These are phyloP conservation scores for Protosalanx chinensis DNA, from an alignment of 2,797 vertebrate genomes.

Conservation along the genomic window DNA sequence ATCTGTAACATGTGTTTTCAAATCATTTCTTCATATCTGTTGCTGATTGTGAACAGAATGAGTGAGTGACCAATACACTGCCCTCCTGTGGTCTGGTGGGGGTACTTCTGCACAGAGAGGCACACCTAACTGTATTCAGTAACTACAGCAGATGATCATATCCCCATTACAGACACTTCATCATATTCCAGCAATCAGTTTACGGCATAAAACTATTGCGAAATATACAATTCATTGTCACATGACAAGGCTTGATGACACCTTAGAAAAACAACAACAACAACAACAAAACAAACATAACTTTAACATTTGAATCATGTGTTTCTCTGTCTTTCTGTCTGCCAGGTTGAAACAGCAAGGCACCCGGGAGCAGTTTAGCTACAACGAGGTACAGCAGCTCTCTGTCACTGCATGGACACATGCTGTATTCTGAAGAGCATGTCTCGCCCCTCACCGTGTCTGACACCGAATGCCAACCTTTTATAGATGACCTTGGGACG, in stretches of 20 bases:
- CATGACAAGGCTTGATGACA: no score
- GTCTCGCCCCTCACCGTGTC: slow-evolving; percentile 34
- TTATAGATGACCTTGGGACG: slow-evolving; percentile 57
- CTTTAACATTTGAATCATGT: neutral
- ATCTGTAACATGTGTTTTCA: no score
- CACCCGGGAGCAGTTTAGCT: slow-evolving; percentile 80
- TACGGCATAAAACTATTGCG: neutral
- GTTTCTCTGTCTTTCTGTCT: slow-evolving; percentile 25
- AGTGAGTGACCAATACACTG: no score
- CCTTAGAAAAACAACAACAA: neutral
- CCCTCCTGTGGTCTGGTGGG: no score
- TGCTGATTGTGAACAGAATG: no score
- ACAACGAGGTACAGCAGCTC: slow-evolving; percentile 71
- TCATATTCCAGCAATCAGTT: neutral
- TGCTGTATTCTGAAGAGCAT: slow-evolving; percentile 46
- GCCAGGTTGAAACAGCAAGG: slow-evolving; percentile 80
- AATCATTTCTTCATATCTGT: no score
- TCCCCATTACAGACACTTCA: neutral
- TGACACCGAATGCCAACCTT: slow-evolving; percentile 50
- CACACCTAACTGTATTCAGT: neutral
- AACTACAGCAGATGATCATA: neutral
- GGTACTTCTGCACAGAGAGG: neutral
- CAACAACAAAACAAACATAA: neutral
- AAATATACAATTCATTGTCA: neutral
- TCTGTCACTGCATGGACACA: slow-evolving; percentile 33